Base-by-base conservation (phyloP, 2,888 invertebrate species). In the Acanthosoma haemorrhoidale region DNA sequence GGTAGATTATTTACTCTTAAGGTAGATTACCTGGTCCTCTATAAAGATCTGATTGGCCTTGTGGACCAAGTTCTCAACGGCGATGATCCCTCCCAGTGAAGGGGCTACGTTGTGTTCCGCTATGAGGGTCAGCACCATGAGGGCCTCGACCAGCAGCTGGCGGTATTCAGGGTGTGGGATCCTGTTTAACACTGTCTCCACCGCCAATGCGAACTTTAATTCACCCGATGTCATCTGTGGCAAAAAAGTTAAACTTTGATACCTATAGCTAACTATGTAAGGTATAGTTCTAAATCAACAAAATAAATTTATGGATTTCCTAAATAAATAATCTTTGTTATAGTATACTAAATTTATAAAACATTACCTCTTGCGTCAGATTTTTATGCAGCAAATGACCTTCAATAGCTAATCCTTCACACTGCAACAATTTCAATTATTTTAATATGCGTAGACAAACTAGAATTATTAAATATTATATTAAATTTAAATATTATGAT, bases 151-250 rank as follows among this genome's bases (percentile, higher is more conserved):
- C 68, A 98, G 90, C 73, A 98, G 81, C 79, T 98, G 97, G 21
- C 99, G 85, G 81, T 98, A 99, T 80, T 99, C 99, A 0, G 99
- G 98, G 80, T 98, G 96, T 0, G 97, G 96, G 77, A 99, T 96
- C 64, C 92, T 90, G 80, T 98, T 99, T 64, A 99, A 83, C 2
- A 96, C 96, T 2, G 95, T 92, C 82, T 99, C 99, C 0, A 99
- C 97, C 69, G 95, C 94, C 15, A 99, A 83, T 0, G 99, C 98
- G 81, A 99, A 99, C 82, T 99, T 99, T 76, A 98, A 82, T 82
- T 99, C 99, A 43, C 96, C 96, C 0, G 96, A 88, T 1, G 99
- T 99, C 99, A 99, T 99, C 87, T 86, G 76, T 4, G 3, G 51
- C 13, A 51, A 43, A 41, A 51, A n/a, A 2, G n/a, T n/a, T n/a